Evolutionary conservation across 2,888 invertebrate genomes (phyloP).

Genomic region (Drosophila meridiana): DNA sequence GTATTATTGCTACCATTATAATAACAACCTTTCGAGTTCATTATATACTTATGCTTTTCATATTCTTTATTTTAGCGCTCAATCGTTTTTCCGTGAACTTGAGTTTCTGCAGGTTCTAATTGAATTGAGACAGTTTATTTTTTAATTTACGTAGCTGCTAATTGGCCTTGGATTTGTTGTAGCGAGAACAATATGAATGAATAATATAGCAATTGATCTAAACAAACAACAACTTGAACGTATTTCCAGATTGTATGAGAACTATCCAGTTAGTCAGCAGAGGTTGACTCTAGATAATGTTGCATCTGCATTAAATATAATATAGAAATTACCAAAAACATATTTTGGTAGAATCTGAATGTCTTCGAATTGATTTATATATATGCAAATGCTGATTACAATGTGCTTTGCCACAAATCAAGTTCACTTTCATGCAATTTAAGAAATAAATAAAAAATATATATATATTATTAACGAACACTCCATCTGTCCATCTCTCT

Average conservation of each 20-base stretch:
- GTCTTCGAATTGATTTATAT: background rate
- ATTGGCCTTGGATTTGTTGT: conserved; percentile 51
- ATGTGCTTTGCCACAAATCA: background rate
- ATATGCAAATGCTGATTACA: background rate
- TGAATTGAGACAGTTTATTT: conserved; percentile 33
- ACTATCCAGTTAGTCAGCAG: background rate
- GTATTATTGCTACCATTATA: background rate
- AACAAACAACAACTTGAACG: background rate
- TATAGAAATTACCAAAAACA: background rate
- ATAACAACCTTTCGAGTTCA: background rate
- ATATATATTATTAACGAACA: background rate
- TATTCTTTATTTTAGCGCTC: background rate
- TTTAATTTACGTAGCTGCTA: conserved; percentile 40
- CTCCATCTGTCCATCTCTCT: background rate
- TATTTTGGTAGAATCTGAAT: background rate
- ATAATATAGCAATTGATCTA: background rate
- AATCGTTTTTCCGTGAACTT: conserved; percentile 7
- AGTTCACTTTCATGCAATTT: background rate
- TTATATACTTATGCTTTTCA: background rate
- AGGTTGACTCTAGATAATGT: background rate
- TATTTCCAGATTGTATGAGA: background rate
- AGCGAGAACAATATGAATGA: conserved; percentile 3
- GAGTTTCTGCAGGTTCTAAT: conserved; percentile 26
- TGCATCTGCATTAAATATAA: background rate
- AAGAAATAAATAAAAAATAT: background rate